Percentiles rank a stretch among this genome's conserved stretches.
These are phyloP conservation scores for Drosophila kikkawai DNA, from an alignment of 1,140 invertebrate species.

Conservation along the genomic window DNA sequence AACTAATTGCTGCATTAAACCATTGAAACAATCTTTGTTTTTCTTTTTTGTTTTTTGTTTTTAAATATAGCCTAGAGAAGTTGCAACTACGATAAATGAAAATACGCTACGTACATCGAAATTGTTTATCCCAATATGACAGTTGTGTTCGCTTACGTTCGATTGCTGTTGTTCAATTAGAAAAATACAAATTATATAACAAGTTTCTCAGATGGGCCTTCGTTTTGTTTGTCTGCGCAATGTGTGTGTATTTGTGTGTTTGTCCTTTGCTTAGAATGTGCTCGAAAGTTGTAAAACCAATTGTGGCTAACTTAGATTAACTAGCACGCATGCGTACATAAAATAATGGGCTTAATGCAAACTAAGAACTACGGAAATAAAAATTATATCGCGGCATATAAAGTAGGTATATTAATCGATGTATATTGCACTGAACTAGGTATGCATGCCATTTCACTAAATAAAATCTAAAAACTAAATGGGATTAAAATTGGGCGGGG, in stretches of 20 bases:
- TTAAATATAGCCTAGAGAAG: conserved; percentile 77
- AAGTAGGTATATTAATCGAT: conserved; percentile 54
- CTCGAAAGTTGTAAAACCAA: conserved; percentile 62
- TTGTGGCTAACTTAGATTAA: conserved; percentile 77
- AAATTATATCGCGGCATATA: conserved; percentile 41
- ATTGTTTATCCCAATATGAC: conserved; percentile 78
- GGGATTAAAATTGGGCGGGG: conserved; percentile 52
- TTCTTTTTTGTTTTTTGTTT: not conserved
- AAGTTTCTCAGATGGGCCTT: conserved; percentile 53
- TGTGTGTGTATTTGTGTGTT: conserved; percentile 23
- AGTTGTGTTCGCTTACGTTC: conserved; percentile 80
- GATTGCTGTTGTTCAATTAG: conserved; percentile 59
- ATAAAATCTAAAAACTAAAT: conserved; percentile 60
- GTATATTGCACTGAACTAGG: conserved; percentile 80
- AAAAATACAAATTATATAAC: conserved; percentile 75
- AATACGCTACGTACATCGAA: conserved; percentile 76
- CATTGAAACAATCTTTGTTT: conserved; percentile 71
- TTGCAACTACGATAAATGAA: conserved; percentile 78
- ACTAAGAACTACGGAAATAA: conserved; percentile 38
- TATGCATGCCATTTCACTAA: conserved; percentile 74
- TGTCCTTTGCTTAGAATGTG: conserved; percentile 62
- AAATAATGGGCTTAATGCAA: conserved; percentile 49
- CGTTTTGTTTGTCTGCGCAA: conserved; percentile 25
- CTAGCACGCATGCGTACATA: conserved; percentile 51
- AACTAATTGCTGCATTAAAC: conserved; percentile 78